Evolutionary conservation across 2,888 invertebrate genomes (phyloP), one percentile per base, ranked within the genome.

Genomic region (Melanchra persicariae): DNA sequence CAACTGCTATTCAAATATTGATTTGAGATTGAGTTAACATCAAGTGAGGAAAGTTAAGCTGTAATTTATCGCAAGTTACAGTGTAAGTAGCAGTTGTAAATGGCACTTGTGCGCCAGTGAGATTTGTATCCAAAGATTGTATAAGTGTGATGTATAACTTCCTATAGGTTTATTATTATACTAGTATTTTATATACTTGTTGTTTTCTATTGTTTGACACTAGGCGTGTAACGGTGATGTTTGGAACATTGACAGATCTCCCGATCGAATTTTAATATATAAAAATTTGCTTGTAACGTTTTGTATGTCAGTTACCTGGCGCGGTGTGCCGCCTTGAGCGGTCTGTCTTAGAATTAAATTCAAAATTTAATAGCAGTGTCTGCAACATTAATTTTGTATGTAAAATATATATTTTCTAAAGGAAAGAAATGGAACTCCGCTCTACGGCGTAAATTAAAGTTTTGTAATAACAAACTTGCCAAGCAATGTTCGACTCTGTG

Each of bases 41-140:
- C 51, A 3, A 30, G 24, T 22, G 26, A 10, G 26, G 9, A 37
- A 40, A 30, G 22, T 22, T 19, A 0, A 26, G 34, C 19, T 47
- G 37, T 66, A n/a, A 19, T 8, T 2, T 1, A 51, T 6, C 10
- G 54, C 4, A 54, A 15, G 15, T 12, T 10, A 24, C 37, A 52
- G 22, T 12, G 17, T 5, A 9, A 22, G 58, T 62, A 79, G 62
- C 82, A 45, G 40, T 51, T 68, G 74, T 70, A 57, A 76, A 77
- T 81, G 77, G 75, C 76, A 82, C 69, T 75, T 71, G 74, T 69
- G 87, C 89, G 90, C 90, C 89, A 71, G 87, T 86, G 90, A 92
- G 91, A 91, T 91, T 94, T 94, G 95, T 95, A 95, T 95, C 95
- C 95, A 95, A 95, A 95, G 95, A 95, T 94, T 93, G 93, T 91